Evolutionary conservation across 2,797 vertebrate species (phyloP).

Genomic region (Aeoliscus strigatus): DNA sequence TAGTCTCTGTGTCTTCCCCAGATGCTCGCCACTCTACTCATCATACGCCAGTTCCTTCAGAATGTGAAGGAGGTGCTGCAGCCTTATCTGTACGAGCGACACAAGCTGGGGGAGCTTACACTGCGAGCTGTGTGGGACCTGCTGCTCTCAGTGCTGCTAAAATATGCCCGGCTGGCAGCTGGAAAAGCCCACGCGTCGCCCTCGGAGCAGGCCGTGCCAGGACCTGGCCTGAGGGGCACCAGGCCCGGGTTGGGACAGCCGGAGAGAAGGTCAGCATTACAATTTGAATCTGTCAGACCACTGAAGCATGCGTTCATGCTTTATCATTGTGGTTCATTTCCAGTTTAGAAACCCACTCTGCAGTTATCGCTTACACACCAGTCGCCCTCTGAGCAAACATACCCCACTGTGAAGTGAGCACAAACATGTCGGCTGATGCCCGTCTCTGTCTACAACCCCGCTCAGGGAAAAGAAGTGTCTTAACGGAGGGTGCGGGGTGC

Average conservation of each 20-base stretch:
- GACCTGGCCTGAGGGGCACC: conserved; percentile 57
- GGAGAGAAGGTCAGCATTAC: conserved; percentile 56
- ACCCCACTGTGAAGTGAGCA: no score
- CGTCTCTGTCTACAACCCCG: conserved; percentile 10
- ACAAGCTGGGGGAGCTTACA: conserved; percentile 81
- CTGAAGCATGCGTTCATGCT: no score
- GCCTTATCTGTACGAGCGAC: conserved; percentile 84
- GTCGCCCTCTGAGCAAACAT: no score
- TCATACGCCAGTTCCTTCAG: conserved; percentile 91
- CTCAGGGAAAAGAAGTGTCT: conserved; percentile 84
- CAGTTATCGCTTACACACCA: no score
- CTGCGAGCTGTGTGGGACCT: conserved; percentile 75
- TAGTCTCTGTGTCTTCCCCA: no score
- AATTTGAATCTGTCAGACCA: no score
- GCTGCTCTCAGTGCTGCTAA: conserved; percentile 70
- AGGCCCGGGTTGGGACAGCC: conserved; percentile 60
- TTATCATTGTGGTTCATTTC: no score
- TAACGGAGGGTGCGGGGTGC: conserved; percentile 89
- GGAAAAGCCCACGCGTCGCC: conserved; percentile 68
- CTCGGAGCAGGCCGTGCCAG: conserved; percentile 55
- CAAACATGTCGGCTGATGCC: conserved; percentile 6
- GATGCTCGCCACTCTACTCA: conserved; percentile 91
- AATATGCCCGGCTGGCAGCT: conserved; percentile 61
- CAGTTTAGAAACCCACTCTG: no score
- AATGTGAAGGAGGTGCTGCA: conserved; percentile 88